phyloP scores from a whole-genome alignment of 2,888 invertebrate species.

The Limnephilus lunatus region DNA sequence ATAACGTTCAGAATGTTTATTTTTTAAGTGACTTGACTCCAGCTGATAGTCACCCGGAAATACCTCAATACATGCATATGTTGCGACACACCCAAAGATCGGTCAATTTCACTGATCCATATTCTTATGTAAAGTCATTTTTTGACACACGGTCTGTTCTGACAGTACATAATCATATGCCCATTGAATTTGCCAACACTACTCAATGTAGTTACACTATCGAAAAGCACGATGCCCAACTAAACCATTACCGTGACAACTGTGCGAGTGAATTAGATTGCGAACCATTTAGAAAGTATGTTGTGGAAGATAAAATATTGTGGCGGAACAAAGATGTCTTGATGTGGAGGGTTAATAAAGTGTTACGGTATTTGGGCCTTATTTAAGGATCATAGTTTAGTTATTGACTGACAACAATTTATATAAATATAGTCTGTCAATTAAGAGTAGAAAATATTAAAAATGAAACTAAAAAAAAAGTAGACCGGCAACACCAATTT shows the following conservation, averaged over 20 bases:
- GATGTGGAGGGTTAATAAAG: conserved; percentile 82
- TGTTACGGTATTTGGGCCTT: conserved; percentile 85
- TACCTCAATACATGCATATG: conserved; percentile 94
- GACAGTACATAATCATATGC: conserved; percentile 94
- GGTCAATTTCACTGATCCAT: conserved; percentile 93
- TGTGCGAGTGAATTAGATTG: conserved; percentile 93
- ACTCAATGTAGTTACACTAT: conserved; percentile 90
- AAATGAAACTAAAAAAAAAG: too few relatives aligned
- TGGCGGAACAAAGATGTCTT: conserved; percentile 91
- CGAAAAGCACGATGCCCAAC: conserved; percentile 88
- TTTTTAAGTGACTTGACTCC: conserved; percentile 92
- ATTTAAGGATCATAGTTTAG: conserved; percentile 71
- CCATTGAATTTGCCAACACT: conserved; percentile 90
- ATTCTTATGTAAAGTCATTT: conserved; percentile 95
- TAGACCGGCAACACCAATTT: too few relatives aligned
- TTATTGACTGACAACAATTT: too few relatives aligned
- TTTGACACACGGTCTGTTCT: conserved; percentile 93
- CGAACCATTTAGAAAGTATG: conserved; percentile 87
- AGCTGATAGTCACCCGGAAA: conserved; percentile 87
- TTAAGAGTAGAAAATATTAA: too few relatives aligned
- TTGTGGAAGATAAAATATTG: conserved; percentile 89
- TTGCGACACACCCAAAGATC: conserved; percentile 93
- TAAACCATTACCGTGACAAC: conserved; percentile 96
- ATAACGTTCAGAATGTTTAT: conserved; percentile 94
- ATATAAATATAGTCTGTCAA: too few relatives aligned